Conservation (phyloP, 1,140 invertebrate species). For the Arion vulgaris region DNA sequence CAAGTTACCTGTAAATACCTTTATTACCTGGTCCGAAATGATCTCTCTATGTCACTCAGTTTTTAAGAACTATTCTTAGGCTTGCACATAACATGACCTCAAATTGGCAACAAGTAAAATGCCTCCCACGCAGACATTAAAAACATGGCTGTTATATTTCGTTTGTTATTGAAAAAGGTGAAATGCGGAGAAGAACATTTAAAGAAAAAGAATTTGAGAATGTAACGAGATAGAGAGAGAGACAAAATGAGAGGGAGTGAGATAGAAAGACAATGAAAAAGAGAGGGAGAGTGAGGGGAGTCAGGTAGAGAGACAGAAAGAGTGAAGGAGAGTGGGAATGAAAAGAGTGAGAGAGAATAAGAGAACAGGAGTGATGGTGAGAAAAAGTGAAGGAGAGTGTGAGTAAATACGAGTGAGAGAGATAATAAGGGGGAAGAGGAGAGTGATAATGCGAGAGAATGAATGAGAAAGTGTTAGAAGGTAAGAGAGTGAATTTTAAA, state of each 20-base stretch:
- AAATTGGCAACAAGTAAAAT: neutral
- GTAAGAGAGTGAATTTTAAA: too few relatives aligned
- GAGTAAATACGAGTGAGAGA: slow-evolving; percentile 5
- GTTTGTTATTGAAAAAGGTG: neutral
- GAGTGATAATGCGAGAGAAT: too few relatives aligned
- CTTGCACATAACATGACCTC: neutral
- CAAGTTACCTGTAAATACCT: neutral
- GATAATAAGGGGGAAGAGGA: neutral
- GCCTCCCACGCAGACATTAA: neutral
- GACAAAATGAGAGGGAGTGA: slow-evolving; percentile 15
- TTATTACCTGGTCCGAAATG: neutral
- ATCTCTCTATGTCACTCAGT: neutral
- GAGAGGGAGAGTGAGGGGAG: slow-evolving; percentile 19
- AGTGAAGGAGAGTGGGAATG: too few relatives aligned
- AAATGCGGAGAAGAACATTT: neutral
- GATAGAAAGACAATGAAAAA: slow-evolving; percentile 9
- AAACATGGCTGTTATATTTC: neutral
- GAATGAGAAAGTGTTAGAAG: too few relatives aligned
- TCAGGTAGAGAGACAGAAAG: neutral
- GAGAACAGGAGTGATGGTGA: neutral
- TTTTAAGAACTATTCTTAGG: neutral
- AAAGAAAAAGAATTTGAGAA: neutral
- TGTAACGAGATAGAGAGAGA: slow-evolving; percentile 32
- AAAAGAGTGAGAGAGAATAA: neutral
- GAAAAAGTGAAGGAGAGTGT: slow-evolving; percentile 7